These are phyloP conservation scores for Ichneumon xanthorius DNA, from an alignment of 2,888 invertebrate species.

Conservation along the genomic window DNA sequence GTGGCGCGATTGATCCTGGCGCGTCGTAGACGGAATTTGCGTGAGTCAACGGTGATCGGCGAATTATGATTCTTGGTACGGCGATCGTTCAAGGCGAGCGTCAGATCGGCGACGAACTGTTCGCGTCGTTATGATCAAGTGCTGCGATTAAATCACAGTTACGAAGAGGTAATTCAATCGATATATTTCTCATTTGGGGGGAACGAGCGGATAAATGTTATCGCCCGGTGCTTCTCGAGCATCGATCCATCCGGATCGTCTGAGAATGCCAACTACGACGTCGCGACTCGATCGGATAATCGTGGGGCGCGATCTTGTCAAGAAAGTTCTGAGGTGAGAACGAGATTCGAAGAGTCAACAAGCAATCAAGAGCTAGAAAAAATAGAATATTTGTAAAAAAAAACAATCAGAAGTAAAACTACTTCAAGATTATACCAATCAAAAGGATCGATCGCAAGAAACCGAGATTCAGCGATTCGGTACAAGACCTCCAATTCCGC, in stretches of 20 bases:
- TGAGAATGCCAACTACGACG: constrained; percentile 70
- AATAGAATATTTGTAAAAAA: not conserved
- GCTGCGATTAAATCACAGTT: not conserved
- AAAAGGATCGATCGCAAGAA: constrained; percentile 1
- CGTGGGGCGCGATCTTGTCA: constrained; percentile 74
- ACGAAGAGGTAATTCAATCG: not conserved
- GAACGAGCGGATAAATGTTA: constrained; percentile 64
- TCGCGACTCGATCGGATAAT: constrained; percentile 68
- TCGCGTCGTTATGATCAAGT: not conserved
- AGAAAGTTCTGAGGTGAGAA: constrained; percentile 77
- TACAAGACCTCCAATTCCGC: too few species aligned
- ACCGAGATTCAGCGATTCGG: not conserved
- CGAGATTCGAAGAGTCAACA: not conserved
- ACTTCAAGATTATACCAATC: not conserved
- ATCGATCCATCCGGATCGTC: constrained; percentile 54
- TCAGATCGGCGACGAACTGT: not conserved
- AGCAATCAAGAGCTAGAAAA: not conserved
- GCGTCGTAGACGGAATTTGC: not conserved
- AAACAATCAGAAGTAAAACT: not conserved
- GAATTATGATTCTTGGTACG: not conserved
- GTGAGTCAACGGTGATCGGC: not conserved
- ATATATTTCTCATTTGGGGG: not conserved
- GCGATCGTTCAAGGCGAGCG: not conserved
- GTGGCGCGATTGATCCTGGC: not conserved
- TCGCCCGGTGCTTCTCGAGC: constrained; percentile 45